phyloP scores from a whole-genome alignment of 1,140 invertebrate species.

The Radopholus similis region DNA sequence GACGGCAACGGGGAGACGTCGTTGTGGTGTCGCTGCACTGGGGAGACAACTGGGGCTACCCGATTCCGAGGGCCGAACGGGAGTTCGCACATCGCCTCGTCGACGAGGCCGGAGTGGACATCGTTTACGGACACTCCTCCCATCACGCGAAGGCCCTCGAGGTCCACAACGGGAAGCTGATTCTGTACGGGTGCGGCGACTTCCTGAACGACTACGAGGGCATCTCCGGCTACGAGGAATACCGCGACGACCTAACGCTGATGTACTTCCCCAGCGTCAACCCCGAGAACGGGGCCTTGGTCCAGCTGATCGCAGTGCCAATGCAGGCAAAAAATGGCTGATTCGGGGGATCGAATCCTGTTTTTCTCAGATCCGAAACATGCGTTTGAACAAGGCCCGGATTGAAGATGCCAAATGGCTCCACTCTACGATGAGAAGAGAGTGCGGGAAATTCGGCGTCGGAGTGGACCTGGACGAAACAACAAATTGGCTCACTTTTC shows the following conservation, averaged over 20 bases:
- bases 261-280: slow-evolving; percentile 11
- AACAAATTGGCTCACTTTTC: slow-evolving; percentile 1
- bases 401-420: slow-evolving; percentile 3
- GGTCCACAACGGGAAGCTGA: slow-evolving; percentile 1
- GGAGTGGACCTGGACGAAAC: neutral
- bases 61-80: neutral
- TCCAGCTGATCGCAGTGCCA: neutral
- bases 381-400: neutral
- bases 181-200: slow-evolving; percentile 14
- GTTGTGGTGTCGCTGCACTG: slow-evolving; percentile 5
- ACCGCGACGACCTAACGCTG: neutral
- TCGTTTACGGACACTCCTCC: slow-evolving; percentile 4
- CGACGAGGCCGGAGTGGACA: neutral
- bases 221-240: slow-evolving; percentile 3
- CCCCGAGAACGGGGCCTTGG: neutral
- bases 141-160: slow-evolving; percentile 8
- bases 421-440: neutral
- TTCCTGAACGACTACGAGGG: slow-evolving; percentile 15
- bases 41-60: slow-evolving; percentile 10
- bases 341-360: neutral
- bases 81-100: slow-evolving; percentile 3
- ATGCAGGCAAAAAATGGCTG: neutral
- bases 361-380: neutral
- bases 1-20: neutral
- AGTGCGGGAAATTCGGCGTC: slow-evolving; percentile 11